These are phyloP conservation scores for Catotricha subobsoleta DNA, from an alignment of 2,888 invertebrate genomes.

Conservation along the genomic window DNA sequence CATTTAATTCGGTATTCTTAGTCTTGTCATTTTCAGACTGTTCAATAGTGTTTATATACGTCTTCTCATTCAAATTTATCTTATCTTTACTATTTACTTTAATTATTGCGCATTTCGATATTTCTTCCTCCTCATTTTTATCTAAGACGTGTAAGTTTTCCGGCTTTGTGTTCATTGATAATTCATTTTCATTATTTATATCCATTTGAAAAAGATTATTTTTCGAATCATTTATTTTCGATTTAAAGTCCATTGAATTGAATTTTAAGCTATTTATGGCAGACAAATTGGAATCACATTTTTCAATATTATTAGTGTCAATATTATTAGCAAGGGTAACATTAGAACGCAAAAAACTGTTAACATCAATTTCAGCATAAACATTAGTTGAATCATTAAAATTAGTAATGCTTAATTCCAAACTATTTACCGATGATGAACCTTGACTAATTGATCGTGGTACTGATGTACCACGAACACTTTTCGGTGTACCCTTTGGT, in stretches of 20 bases:
- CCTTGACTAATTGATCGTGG: conserved; percentile 27
- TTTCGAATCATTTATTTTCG: conserved; percentile 7
- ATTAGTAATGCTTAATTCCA: conserved; percentile 10
- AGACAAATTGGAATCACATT: no score
- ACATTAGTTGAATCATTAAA: conserved; percentile 6
- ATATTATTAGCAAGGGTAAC: background rate
- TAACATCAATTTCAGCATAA: conserved; percentile 10
- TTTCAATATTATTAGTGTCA: background rate
- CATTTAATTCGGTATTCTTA: background rate
- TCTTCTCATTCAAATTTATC: background rate
- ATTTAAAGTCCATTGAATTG: background rate
- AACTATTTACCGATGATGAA: conserved; percentile 30
- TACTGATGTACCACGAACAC: conserved; percentile 11
- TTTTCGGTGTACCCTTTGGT: conserved; percentile 20
- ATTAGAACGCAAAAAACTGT: conserved; percentile 8
- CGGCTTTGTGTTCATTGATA: conserved; percentile 17
- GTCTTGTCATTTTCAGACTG: no score
- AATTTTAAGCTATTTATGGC: no score
- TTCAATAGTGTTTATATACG: no score
- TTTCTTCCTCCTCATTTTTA: conserved; percentile 23
- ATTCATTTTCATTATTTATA: conserved; percentile 2
- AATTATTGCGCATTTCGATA: background rate
- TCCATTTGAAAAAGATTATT: conserved; percentile 8
- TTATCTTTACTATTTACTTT: background rate
- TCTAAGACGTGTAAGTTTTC: conserved; percentile 27